Percentiles rank a stretch among this genome's conserved stretches.
Evolutionary conservation across 1,140 invertebrate species (phyloP).

Genomic region (Cryptotermes secundus): DNA sequence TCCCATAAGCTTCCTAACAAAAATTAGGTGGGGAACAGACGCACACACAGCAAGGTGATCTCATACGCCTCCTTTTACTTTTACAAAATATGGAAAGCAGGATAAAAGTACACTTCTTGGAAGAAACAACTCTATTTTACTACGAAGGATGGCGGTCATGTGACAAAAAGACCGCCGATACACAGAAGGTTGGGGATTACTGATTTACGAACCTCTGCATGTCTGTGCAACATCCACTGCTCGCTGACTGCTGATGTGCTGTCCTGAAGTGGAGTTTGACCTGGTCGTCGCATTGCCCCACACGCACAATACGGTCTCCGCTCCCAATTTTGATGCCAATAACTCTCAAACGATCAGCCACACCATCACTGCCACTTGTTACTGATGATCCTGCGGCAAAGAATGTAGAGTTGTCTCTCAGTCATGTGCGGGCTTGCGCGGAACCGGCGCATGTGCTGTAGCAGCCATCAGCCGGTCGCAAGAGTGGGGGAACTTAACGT

Average conservation of each 20-base stretch:
- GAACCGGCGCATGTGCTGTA: not conserved
- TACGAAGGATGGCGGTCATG: too few species aligned
- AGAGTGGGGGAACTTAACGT: not conserved
- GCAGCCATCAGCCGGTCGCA: not conserved
- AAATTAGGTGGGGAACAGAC: too few species aligned
- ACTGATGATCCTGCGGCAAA: not conserved
- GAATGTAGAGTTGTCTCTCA: not conserved
- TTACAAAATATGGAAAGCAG: too few species aligned
- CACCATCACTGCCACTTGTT: not conserved
- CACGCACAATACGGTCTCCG: not conserved
- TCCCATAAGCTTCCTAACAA: too few species aligned
- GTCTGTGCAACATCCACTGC: not conserved
- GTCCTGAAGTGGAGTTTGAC: not conserved
- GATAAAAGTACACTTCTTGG: too few species aligned
- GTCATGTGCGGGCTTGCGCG: not conserved
- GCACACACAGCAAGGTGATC: too few species aligned
- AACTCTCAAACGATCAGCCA: not conserved
- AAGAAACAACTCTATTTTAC: too few species aligned
- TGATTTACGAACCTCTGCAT: constrained; percentile 2
- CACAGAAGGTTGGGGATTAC: too few species aligned
- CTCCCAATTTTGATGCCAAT: not conserved
- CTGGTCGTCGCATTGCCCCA: not conserved
- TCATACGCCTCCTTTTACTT: too few species aligned
- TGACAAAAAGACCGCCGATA: too few species aligned
- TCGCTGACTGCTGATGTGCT: not conserved